phyloP scores from a whole-genome alignment of 1,140 invertebrate genomes.

The Augochlora pura region DNA sequence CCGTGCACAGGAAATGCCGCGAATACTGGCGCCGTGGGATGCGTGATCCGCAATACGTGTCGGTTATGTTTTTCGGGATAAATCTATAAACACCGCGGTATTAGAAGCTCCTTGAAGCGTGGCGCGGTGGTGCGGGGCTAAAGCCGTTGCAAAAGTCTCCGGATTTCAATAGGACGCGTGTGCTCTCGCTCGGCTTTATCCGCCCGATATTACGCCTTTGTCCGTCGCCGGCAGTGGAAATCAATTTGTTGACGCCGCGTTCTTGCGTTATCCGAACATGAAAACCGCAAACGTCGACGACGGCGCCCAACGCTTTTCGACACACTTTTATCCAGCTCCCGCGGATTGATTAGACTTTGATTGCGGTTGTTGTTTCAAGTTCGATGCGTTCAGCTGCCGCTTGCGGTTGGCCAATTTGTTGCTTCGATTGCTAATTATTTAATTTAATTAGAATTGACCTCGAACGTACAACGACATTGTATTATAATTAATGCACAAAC shows the following conservation, averaged over 20 bases:
- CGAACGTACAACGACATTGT: too few relatives aligned
- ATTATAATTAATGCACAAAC: too few relatives aligned
- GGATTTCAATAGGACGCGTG: slow-evolving; percentile 26
- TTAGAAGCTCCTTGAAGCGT: slow-evolving; percentile 20
- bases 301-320: not conserved
- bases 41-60: slow-evolving; percentile 32
- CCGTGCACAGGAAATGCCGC: slow-evolving; percentile 23
- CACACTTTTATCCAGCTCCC: not conserved
- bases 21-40: slow-evolving; percentile 2
- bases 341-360: too few relatives aligned
- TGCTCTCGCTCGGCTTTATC: not conserved
- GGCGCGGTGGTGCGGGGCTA: not conserved
- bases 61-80: slow-evolving; percentile 20
- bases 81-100: slow-evolving; percentile 44
- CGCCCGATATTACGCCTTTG: slow-evolving; percentile 20
- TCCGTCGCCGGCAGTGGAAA: slow-evolving; percentile 16
- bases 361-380: too few relatives aligned
- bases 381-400: too few relatives aligned
- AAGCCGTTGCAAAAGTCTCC: not conserved
- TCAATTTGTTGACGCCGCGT: slow-evolving; percentile 29
- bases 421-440: too few relatives aligned
- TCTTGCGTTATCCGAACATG: not conserved
- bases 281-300: not conserved
- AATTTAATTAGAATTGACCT: too few relatives aligned
- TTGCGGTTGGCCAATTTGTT: too few relatives aligned